A percentile compares a stretch with the other conserved stretches of the same genome.
Conservation (phyloP, 2,797 vertebrate species). For the Chaetodon trifasciatus region DNA sequence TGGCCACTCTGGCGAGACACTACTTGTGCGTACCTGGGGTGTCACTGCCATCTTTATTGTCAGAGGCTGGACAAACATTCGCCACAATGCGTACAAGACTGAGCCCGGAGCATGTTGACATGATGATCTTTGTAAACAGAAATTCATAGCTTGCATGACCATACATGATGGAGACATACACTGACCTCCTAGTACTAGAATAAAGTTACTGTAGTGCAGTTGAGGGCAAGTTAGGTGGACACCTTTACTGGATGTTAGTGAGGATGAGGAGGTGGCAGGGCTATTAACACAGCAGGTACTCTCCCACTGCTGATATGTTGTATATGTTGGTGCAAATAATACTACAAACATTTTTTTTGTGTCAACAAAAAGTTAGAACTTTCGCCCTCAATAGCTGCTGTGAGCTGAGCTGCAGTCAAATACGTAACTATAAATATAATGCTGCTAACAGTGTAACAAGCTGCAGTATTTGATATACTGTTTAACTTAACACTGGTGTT, state of each 20-base stretch:
- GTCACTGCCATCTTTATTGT: constrained; percentile 56
- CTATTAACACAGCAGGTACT: constrained; percentile 1
- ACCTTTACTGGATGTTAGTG: neutral
- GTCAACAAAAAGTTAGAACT: neutral
- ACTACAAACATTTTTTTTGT: neutral
- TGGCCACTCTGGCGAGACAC: constrained; percentile 51
- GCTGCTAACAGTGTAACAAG: neutral
- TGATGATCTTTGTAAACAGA: constrained; percentile 81
- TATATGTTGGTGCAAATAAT: neutral
- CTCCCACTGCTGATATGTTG: neutral
- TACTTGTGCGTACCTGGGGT: constrained; percentile 59
- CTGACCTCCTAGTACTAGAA: neutral
- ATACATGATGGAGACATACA: neutral
- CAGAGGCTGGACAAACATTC: constrained; percentile 66
- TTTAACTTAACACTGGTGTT: neutral
- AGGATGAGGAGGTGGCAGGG: neutral
- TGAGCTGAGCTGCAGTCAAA: neutral
- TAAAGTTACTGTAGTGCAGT: neutral
- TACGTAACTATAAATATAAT: neutral
- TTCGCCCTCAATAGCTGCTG: neutral
- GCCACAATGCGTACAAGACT: constrained; percentile 64
- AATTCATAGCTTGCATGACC: constrained; percentile 50
- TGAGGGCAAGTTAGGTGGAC: neutral
- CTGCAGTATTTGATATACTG: neutral
- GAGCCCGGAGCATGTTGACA: constrained; percentile 65